These are phyloP conservation scores for Platorchestia sp. DNA, from an alignment of 1,140 invertebrate species.

Conservation along the genomic window DNA sequence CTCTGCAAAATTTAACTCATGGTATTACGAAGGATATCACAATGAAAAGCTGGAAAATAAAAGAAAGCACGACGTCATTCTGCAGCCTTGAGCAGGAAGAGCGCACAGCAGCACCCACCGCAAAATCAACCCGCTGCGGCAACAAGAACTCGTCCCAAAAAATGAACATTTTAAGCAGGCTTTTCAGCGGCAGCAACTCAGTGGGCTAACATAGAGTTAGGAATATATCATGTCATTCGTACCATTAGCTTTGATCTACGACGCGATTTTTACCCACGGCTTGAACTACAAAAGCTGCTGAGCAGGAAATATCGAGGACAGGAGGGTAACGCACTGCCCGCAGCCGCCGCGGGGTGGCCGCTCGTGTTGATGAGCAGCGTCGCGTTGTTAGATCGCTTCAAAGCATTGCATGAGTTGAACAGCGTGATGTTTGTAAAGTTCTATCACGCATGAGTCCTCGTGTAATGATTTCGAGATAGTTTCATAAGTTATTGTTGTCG, in stretches of 20 bases:
- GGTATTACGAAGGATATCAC: neutral
- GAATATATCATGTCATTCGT: constrained; percentile 45
- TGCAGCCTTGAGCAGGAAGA: neutral
- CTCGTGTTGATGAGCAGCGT: no score
- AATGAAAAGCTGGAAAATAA: neutral
- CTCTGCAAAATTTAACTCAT: neutral
- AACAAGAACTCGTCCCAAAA: constrained; percentile 7
- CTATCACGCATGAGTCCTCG: no score
- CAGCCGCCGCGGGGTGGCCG: neutral
- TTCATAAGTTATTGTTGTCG: no score
- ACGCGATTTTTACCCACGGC: constrained; percentile 20
- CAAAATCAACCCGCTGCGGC: neutral
- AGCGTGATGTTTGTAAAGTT: no score
- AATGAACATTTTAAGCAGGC: constrained; percentile 31
- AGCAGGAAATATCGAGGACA: constrained; percentile 32
- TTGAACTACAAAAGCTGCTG: constrained; percentile 35
- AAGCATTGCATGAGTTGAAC: no score
- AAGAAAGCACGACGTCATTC: neutral
- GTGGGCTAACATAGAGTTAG: constrained; percentile 29
- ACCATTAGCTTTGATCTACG: constrained; percentile 32
- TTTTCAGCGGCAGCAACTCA: neutral
- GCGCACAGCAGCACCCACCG: neutral
- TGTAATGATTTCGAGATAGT: no score
- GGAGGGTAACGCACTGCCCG: neutral
- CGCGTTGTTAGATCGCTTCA: no score